phyloP scores from a whole-genome alignment of 2,888 invertebrate species.

The Escarpia spicata region DNA sequence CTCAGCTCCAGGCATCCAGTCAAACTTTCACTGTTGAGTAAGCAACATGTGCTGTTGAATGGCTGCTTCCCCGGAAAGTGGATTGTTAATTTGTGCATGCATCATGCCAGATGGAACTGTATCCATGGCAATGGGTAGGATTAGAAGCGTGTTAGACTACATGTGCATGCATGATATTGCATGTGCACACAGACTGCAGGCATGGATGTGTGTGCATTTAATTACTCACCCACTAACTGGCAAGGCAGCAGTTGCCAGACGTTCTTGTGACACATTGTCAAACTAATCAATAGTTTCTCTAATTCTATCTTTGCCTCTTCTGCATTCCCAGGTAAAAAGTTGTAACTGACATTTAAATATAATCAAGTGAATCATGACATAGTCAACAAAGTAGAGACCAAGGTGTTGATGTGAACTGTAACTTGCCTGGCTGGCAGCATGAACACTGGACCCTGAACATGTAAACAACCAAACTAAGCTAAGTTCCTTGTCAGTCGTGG shows the following conservation, averaged over 20 bases:
- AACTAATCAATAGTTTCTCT: background rate
- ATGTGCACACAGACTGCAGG: background rate
- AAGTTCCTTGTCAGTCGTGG: too few relatives aligned
- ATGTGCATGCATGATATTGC: background rate
- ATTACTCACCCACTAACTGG: background rate
- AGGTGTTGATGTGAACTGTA: too few relatives aligned
- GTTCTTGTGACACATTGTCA: background rate
- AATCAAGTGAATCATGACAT: too few relatives aligned
- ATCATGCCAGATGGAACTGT: background rate
- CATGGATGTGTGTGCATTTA: background rate
- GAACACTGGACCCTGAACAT: too few relatives aligned
- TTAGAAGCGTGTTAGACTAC: background rate
- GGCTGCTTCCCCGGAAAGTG: background rate
- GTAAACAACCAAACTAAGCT: too few relatives aligned
- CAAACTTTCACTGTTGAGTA: background rate
- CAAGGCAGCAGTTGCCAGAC: background rate
- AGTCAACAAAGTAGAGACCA: too few relatives aligned
- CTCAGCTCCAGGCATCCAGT: background rate
- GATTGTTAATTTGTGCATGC: background rate
- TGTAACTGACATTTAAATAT: background rate
- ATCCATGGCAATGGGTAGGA: background rate
- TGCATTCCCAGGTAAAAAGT: background rate
- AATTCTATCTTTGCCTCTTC: background rate
- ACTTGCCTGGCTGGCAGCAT: too few relatives aligned
- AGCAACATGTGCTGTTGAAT: background rate